Evolutionary conservation across 2,888 invertebrate genomes (phyloP), one percentile per base, ranked within the genome.

Genomic region (Willowsia nigromaculata): DNA sequence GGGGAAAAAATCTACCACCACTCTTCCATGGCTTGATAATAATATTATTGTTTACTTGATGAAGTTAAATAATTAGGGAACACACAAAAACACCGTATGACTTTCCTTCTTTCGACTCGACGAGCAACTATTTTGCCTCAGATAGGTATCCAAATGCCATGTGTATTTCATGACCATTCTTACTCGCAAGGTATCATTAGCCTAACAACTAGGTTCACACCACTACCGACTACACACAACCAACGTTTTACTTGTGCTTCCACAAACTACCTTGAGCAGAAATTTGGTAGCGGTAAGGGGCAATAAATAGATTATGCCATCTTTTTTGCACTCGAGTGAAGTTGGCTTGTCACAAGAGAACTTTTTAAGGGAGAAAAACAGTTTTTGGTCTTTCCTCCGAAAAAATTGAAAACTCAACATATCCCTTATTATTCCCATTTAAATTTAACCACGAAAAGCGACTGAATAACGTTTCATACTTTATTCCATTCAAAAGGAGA

Each of bases 1-100:
- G 11, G 13, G 4, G 15, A 7, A 9, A 15, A 53, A 7, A 53
- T 4, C 53, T n/a, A 4, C 9, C 13, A 53, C 53, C 27, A 18
- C 59, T 13, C 25, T 18, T 13, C 27, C 59, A 59, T 27, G 27
- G 27, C 59, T 59, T 59, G 59, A 11, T 53, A 53, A 59, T 59
- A 59, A 59, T 59, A 27, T n/a, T 65, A 33, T 65, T 30, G 74
- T 76, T 15, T 47, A 43, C 43, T n/a, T 82, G 82, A 82, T 82
- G 18, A 82, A 82, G 82, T 82, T 65, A 82, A 82, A 82, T 82
- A 82, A 82, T 82, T 82, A 82, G 33, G 37, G 47, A 25, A 30
- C 22, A 47, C 33, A 33, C 2, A 65, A 30, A 65, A n/a, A 43
- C 1, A 47, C 25, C 47, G 30, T 27, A 30, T 82, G 65, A 65